Base-by-base conservation (phyloP, 2,888 invertebrate species). In the Lasioglossum vierecki region DNA sequence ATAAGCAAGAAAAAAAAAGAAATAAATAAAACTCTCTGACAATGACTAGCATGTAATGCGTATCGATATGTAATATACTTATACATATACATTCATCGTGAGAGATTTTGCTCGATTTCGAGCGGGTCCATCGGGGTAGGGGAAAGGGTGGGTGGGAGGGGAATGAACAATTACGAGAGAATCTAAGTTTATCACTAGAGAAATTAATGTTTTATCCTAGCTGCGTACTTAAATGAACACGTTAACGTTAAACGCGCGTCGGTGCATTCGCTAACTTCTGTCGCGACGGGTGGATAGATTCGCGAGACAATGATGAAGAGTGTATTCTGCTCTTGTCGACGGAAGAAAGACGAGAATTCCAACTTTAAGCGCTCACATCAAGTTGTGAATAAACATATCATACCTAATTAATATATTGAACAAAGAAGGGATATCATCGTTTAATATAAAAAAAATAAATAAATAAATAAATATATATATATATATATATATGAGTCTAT, bases 321-420 rank as follows among this genome's bases (percentile, higher is more conserved):
- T 89, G 91, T 91, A 35, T 6, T 6, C 15, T 0, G 22, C 66
- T 66, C 66, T 30, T 30, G 8, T 35, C 88, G 89, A 91, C 89
- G 88, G 89, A 81, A 77, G 82, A 91, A 77, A 79, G 73, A 68
- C 57, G 44, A 49, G 71, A 76, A 90, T 92, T 94, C 91, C 84
- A 93, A 93, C 89, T 94, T 91, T 93, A 94, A 94, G 93, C 94
- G 95, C 95, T 95, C 94, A 95, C 95, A 94, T 95, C 94, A 94
- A 94, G 94, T 95, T 95, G 95, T 95, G 95, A 95, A 94, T 94
- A 94, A 94, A 95, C 95, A 95, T 95, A 95, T 95, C 94, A 95
- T 94, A 94, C 92, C 89, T 92, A 94, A 93, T 92, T 94, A 94
- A 94, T 94, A 94, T 94, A 94, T 94, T 93, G 90, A 93, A 92